A percentile compares a stretch with the other conserved stretches of the same genome.
These are phyloP conservation scores for Caradrina clavipalpis DNA, from an alignment of 2,888 invertebrate genomes.

Conservation along the genomic window DNA sequence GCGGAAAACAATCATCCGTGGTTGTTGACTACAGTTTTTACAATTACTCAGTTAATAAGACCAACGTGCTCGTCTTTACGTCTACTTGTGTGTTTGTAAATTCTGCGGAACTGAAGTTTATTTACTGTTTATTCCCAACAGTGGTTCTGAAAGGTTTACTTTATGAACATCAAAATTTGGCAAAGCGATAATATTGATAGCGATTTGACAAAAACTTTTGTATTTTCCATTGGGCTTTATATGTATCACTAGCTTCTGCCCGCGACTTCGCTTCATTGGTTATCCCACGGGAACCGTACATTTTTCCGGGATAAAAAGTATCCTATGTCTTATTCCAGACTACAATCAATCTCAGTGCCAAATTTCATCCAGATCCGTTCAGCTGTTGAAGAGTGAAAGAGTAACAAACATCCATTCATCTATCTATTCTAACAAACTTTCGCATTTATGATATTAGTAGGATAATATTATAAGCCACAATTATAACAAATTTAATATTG, in stretches of 20 bases:
- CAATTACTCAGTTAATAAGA: constrained; percentile 68
- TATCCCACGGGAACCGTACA: too few relatives aligned
- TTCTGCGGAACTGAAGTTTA: constrained; percentile 36
- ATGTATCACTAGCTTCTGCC: too few relatives aligned
- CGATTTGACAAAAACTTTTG: background rate
- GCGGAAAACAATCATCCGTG: constrained; percentile 73
- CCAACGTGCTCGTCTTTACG: constrained; percentile 61
- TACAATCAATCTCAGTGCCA: too few relatives aligned
- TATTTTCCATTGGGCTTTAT: background rate
- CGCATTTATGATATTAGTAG: too few relatives aligned
- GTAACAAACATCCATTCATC: too few relatives aligned
- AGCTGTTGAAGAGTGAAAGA: too few relatives aligned
- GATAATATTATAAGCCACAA: background rate
- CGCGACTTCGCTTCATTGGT: too few relatives aligned
- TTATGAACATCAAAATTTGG: background rate
- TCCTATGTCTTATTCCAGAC: too few relatives aligned
- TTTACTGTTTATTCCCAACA: constrained; percentile 17
- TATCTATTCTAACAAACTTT: too few relatives aligned
- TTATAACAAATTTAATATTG: background rate
- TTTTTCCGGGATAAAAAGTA: too few relatives aligned
- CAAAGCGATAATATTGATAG: background rate
- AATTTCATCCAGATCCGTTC: too few relatives aligned
- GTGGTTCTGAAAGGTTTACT: constrained; percentile 9
- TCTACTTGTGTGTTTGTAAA: constrained; percentile 65
- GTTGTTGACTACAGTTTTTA: constrained; percentile 69